Conservation (phyloP, 2,113 vertebrate genomes). For the Pedetes capensis region DNA sequence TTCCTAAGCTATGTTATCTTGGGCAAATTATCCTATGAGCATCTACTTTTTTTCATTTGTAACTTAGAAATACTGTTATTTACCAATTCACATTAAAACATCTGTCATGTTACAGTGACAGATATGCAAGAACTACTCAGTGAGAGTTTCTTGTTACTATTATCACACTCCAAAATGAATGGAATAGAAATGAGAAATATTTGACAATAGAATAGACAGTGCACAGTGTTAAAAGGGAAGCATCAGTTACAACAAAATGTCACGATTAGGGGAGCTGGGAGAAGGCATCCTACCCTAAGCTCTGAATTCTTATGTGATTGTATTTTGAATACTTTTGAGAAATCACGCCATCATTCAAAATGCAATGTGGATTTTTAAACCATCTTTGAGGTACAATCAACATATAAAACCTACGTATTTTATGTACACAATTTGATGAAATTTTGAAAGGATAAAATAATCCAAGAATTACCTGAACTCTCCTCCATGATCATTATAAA, state of each 20-base stretch:
- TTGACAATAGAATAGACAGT: background rate
- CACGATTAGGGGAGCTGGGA: background rate
- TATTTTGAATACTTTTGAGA: background rate
- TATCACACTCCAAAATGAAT: no score
- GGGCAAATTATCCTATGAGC: background rate
- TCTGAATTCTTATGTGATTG: background rate
- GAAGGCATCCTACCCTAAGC: background rate
- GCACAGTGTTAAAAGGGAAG: background rate
- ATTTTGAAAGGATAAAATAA: background rate
- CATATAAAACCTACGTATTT: background rate
- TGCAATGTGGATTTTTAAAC: background rate
- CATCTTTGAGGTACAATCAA: background rate
- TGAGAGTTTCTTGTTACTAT: no score
- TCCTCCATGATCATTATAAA: background rate
- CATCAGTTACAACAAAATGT: background rate
- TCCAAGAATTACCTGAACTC: background rate
- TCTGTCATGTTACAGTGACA: background rate
- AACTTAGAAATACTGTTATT: background rate
- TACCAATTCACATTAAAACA: background rate
- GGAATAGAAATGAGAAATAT: background rate
- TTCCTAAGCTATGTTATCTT: background rate
- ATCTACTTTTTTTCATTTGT: background rate
- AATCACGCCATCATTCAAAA: background rate
- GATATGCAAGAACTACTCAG: no score
- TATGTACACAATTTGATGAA: background rate